Percentiles rank a stretch among this genome's conserved stretches.
These are phyloP conservation scores for Diglossa cyanea DNA, from an alignment of 2,797 vertebrate species.

Conservation along the genomic window DNA sequence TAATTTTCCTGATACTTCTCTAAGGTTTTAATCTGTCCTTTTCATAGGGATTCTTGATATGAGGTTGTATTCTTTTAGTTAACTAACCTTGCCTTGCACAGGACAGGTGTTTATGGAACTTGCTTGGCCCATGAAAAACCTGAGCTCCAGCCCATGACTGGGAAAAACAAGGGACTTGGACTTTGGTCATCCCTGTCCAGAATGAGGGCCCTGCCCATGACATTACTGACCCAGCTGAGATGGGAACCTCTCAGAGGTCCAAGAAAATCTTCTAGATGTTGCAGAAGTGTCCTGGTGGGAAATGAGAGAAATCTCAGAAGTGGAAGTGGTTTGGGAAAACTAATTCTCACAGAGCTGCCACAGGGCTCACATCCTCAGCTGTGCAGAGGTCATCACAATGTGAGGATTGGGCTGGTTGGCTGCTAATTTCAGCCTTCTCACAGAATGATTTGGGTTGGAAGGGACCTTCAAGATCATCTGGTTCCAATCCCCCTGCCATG, in stretches of 20 bases:
- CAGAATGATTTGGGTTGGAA: neutral
- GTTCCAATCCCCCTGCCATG: neutral
- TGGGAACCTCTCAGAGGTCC: neutral
- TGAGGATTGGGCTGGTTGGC: neutral
- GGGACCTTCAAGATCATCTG: neutral
- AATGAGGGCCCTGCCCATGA: neutral
- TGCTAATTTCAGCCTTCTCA: neutral
- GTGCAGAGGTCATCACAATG: neutral
- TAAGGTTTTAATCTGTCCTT: neutral
- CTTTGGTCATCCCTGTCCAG: neutral
- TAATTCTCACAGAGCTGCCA: neutral
- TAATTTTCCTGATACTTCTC: neutral
- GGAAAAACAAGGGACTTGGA: neutral
- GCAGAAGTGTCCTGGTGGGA: neutral
- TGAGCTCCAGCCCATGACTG: rapidly evolving
- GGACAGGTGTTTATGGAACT: neutral
- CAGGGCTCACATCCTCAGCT: neutral
- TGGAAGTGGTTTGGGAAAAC: slow-evolving; percentile 19
- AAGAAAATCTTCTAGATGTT: neutral
- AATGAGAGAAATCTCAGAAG: neutral
- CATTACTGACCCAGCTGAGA: neutral
- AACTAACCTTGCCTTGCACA: neutral
- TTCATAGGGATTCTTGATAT: neutral
- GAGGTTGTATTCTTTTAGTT: neutral
- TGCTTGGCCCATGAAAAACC: neutral